These are phyloP conservation scores for Odontothrips loti DNA, from an alignment of 2,888 invertebrate genomes.

Conservation along the genomic window DNA sequence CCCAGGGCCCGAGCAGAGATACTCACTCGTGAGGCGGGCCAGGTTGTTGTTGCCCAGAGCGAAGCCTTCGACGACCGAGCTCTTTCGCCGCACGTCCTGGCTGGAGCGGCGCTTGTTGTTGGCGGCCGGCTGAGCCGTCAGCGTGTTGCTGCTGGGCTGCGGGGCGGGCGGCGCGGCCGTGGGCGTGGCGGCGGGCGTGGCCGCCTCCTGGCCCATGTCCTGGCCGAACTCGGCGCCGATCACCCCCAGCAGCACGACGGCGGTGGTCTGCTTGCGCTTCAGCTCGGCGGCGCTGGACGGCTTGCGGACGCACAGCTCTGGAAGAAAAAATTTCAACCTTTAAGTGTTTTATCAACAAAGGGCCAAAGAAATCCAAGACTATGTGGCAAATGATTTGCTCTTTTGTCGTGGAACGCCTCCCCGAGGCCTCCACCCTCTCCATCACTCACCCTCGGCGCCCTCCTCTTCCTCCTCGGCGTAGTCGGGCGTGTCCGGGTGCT, in stretches of 20 bases:
- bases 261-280: slow-evolving; percentile 92
- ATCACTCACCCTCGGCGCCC: slow-evolving; percentile 59
- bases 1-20: not conserved
- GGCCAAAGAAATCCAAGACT: no score
- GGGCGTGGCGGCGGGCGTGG: slow-evolving; percentile 47
- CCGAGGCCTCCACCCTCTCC: slow-evolving; percentile 36
- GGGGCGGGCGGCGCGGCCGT: slow-evolving; percentile 47
- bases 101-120: slow-evolving; percentile 36
- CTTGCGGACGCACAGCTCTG: slow-evolving; percentile 60
- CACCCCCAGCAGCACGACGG: slow-evolving; percentile 93
- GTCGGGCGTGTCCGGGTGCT: slow-evolving; percentile 56
- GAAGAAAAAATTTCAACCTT: no score
- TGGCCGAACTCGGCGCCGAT: slow-evolving; percentile 98
- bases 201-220: slow-evolving; percentile 64
- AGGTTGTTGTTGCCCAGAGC: slow-evolving; percentile 83
- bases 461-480: slow-evolving; percentile 81
- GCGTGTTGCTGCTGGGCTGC: slow-evolving; percentile 31
- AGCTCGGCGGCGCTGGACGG: slow-evolving; percentile 81
- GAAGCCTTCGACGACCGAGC: slow-evolving; percentile 82
- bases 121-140: slow-evolving; percentile 42
- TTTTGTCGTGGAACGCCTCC: slow-evolving; percentile 37
- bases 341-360: no score
- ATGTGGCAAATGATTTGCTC: not conserved
- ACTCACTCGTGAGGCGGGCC: slow-evolving; percentile 79
- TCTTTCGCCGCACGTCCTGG: slow-evolving; percentile 58